A percentile compares a stretch with the other conserved stretches of the same genome.
These are phyloP conservation scores for Misgurnus anguillicaudatus DNA, from an alignment of 2,113 vertebrate species.

Conservation along the genomic window DNA sequence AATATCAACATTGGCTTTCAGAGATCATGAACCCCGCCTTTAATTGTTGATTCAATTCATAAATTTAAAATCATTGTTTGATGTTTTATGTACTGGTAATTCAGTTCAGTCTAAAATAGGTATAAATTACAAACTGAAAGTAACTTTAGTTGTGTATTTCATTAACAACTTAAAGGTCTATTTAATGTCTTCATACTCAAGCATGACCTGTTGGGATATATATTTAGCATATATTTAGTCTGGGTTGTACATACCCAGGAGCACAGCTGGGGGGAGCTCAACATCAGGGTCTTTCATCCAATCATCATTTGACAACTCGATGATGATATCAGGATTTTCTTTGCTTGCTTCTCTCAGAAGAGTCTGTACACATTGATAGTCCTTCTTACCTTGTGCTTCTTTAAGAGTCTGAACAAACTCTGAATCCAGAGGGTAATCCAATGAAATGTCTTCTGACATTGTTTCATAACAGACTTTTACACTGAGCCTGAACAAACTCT, in stretches of 20 bases:
- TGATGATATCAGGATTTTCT: slow-evolving; percentile 60
- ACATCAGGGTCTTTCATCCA: slow-evolving; percentile 72
- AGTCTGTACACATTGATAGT: slow-evolving; percentile 38
- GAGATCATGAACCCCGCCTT: too few species aligned
- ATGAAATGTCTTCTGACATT: slow-evolving; percentile 40
- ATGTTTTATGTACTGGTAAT: too few species aligned
- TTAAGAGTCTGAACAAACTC: slow-evolving; percentile 63
- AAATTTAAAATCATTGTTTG: too few species aligned
- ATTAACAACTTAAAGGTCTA: neutral
- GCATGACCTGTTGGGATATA: neutral
- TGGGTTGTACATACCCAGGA: slow-evolving; percentile 66
- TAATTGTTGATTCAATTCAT: too few species aligned
- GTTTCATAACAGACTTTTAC: slow-evolving; percentile 27
- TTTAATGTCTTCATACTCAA: neutral
- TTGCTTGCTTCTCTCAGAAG: slow-evolving; percentile 55
- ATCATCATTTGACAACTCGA: slow-evolving; percentile 75
- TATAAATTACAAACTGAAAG: neutral
- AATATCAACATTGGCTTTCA: too few species aligned
- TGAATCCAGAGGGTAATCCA: slow-evolving; percentile 61
- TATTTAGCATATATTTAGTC: neutral
- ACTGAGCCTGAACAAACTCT: slow-evolving; percentile 54
- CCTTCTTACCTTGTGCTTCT: slow-evolving; percentile 53
- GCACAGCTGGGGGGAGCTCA: slow-evolving; percentile 62
- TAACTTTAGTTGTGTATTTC: neutral
- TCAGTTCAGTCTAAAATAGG: neutral